Percentiles rank a stretch among this genome's conserved stretches.
These are phyloP conservation scores for Itoplectis maculator DNA, from an alignment of 2,888 invertebrate genomes.

Conservation along the genomic window DNA sequence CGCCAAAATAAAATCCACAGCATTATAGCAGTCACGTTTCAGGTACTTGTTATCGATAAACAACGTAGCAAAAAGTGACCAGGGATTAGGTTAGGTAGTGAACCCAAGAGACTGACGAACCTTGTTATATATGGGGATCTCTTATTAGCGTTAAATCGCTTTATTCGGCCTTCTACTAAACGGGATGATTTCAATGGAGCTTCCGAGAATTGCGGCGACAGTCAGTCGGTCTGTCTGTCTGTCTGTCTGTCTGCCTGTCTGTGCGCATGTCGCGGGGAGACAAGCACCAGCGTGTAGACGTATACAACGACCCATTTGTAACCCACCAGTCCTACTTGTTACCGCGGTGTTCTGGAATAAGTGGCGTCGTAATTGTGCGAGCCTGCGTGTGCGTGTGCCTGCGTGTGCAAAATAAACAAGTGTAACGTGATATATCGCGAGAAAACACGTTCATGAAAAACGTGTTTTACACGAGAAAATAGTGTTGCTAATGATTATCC, in stretches of 20 bases:
- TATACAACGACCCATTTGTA: conserved; percentile 50
- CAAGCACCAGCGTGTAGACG: conserved; percentile 19
- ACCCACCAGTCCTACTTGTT: conserved; percentile 17
- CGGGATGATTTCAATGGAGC: conserved; percentile 75
- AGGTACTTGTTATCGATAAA: conserved; percentile 44
- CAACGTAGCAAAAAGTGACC: conserved; percentile 32
- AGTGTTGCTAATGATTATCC: neutral
- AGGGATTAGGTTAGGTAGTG: neutral
- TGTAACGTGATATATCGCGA: neutral
- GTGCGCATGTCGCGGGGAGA: neutral
- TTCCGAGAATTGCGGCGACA: conserved; percentile 74
- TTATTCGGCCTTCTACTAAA: conserved; percentile 75
- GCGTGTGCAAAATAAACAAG: neutral
- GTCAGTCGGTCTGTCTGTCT: conserved; percentile 47
- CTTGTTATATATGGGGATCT: conserved; percentile 69
- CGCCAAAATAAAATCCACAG: neutral
- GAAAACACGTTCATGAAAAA: neutral
- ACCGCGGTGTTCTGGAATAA: conserved; percentile 25
- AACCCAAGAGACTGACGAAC: conserved; percentile 62
- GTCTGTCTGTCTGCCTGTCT: conserved; percentile 24
- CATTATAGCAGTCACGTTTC: no score
- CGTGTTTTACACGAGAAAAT: neutral
- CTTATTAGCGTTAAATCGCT: conserved; percentile 78
- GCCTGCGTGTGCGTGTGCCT: neutral
- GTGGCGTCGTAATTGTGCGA: conserved; percentile 3